Conservation (phyloP, 2,888 invertebrate species). For the Tetragnatha montana region DNA sequence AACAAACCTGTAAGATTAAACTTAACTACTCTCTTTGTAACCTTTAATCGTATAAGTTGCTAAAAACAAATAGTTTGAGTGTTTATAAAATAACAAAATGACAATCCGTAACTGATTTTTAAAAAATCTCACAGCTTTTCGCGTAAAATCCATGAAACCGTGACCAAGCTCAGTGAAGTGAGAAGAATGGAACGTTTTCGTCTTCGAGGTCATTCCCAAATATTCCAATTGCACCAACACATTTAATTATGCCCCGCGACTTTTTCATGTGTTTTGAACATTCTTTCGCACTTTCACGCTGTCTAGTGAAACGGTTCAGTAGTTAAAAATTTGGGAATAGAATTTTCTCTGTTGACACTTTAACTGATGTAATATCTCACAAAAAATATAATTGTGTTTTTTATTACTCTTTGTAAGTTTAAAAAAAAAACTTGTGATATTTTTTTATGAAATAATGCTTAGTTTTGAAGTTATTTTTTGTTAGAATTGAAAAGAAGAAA, state of each 20-base stretch:
- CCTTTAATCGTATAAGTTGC: no score
- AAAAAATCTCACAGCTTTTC: not conserved
- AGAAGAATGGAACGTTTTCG: constrained; percentile 4
- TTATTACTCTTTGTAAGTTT: no score
- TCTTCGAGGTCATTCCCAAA: constrained; percentile 1
- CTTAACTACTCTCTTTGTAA: no score
- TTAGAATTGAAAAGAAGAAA: no score
- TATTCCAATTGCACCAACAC: not conserved
- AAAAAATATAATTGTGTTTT: no score
- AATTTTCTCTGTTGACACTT: not conserved
- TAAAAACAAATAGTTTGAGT: no score
- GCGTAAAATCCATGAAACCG: not conserved
- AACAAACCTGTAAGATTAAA: no score
- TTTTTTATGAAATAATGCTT: no score
- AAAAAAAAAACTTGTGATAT: no score
- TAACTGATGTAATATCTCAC: no score
- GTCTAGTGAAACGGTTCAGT: constrained; percentile 16
- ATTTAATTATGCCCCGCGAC: not conserved
- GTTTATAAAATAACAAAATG: not conserved
- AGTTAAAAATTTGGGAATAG: not conserved
- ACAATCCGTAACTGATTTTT: not conserved
- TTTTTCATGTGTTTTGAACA: not conserved
- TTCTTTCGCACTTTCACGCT: not conserved
- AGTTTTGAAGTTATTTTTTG: no score
- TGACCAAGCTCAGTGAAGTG: constrained; percentile 12